These are phyloP conservation scores for Patiria miniata DNA, from an alignment of 35 echinoderm and acorn worm genomes.

Conservation along the genomic window DNA sequence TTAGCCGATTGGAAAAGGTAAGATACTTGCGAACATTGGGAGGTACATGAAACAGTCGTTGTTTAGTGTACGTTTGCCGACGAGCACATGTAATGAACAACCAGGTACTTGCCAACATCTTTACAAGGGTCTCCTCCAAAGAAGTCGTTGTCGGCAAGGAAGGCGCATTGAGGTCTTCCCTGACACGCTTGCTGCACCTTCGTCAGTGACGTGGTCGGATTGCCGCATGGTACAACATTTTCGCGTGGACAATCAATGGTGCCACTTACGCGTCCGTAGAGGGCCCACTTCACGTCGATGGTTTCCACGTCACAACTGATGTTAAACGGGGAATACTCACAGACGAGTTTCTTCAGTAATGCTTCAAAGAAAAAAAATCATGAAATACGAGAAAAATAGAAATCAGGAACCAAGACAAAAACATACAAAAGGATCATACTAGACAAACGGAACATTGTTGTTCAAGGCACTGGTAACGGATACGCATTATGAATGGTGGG, in stretches of 20 bases:
- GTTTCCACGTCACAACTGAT: neutral
- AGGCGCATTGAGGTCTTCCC: neutral
- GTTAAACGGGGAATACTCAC: neutral
- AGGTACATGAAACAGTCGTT: no score
- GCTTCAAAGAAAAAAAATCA: no score
- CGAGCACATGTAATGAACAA: neutral
- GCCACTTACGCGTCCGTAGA: neutral
- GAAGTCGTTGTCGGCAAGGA: neutral
- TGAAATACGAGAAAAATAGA: no score
- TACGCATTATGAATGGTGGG: no score
- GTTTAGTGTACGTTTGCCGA: no score
- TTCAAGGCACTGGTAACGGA: no score
- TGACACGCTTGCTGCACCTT: neutral
- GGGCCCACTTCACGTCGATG: slow-evolving; percentile 5
- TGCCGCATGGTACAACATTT: neutral
- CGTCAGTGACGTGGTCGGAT: neutral
- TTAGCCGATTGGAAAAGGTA: no score
- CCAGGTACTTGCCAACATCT: neutral
- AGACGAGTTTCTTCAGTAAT: no score
- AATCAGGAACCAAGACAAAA: no score
- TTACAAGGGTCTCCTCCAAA: neutral
- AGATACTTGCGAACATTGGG: no score
- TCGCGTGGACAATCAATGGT: neutral
- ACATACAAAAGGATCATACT: no score
- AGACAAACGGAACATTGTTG: no score